Percentiles rank a stretch among this genome's conserved stretches.
phyloP scores from a whole-genome alignment of 2,888 invertebrate genomes.

The Drosophila anomelani region DNA sequence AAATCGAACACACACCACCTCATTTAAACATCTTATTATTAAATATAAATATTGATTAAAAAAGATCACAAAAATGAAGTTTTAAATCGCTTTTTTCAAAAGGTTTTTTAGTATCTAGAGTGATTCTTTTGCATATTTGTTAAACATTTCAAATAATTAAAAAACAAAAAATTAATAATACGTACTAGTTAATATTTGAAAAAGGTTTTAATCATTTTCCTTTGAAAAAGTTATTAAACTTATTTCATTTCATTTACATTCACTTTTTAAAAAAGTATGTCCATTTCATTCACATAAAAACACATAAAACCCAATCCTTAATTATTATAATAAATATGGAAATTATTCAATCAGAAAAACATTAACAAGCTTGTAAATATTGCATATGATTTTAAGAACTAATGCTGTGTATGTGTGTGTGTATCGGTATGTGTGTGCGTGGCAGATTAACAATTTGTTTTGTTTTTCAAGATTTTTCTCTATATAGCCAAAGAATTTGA shows the following conservation, averaged over 20 bases:
- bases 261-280: background rate
- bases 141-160: too few species aligned
- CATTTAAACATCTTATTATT: constrained; percentile 1
- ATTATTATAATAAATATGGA: constrained; percentile 6
- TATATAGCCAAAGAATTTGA: constrained; percentile 23
- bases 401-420: constrained; percentile 17
- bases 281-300: background rate
- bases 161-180: too few species aligned
- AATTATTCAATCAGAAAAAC: background rate
- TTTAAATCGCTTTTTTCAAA: background rate
- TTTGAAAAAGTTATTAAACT: background rate
- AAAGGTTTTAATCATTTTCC: background rate
- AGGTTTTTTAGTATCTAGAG: too few species aligned
- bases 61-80: background rate
- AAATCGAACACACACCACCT: constrained; percentile 20
- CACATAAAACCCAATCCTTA: background rate
- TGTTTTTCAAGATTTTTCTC: constrained; percentile 32
- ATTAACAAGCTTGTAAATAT: constrained; percentile 60
- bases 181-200: background rate
- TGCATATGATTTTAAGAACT: constrained; percentile 61
- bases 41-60: background rate
- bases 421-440: constrained; percentile 37
- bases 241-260: background rate
- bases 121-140: too few species aligned
- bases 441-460: constrained; percentile 33